Percentiles rank a stretch among this genome's conserved stretches.
phyloP scores from a whole-genome alignment of 2,888 invertebrate genomes.

The Sinodicranocentrus sp. region DNA sequence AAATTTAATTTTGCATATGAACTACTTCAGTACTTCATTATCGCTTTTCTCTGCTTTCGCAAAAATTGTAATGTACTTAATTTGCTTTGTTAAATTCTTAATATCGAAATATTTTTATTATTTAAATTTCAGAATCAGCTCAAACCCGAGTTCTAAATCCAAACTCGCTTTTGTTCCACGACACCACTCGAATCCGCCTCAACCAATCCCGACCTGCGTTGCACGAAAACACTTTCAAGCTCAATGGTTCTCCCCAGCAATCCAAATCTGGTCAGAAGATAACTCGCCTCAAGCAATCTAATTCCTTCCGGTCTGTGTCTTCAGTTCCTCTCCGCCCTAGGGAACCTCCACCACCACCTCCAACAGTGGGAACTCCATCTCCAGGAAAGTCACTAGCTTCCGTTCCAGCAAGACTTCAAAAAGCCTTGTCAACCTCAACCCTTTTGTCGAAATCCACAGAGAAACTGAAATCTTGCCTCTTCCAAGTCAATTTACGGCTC shows the following conservation, averaged over 20 bases:
- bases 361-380: conserved; percentile 33
- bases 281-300: conserved; percentile 72
- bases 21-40: no score
- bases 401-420: conserved; percentile 50
- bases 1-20: not conserved
- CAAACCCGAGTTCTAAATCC: conserved; percentile 67
- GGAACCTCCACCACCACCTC: conserved; percentile 77
- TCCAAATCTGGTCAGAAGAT: conserved; percentile 8
- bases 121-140: not conserved
- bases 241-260: conserved; percentile 28
- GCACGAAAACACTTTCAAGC: conserved; percentile 73
- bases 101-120: not conserved
- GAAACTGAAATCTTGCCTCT: conserved; percentile 11
- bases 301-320: conserved; percentile 78
- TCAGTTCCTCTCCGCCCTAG: conserved; percentile 70
- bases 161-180: conserved; percentile 83
- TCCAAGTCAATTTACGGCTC: conserved; percentile 34
- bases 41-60: no score
- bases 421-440: conserved; percentile 42
- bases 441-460: conserved; percentile 46
- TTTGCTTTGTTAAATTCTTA: not conserved
- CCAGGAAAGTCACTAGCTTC: conserved; percentile 31
- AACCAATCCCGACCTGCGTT: conserved; percentile 77
- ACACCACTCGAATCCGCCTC: conserved; percentile 90
- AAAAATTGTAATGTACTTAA: no score